These are phyloP conservation scores for Micromussa lordhowensis DNA, from an alignment of 92 coral and sea anemone species.

Conservation along the genomic window DNA sequence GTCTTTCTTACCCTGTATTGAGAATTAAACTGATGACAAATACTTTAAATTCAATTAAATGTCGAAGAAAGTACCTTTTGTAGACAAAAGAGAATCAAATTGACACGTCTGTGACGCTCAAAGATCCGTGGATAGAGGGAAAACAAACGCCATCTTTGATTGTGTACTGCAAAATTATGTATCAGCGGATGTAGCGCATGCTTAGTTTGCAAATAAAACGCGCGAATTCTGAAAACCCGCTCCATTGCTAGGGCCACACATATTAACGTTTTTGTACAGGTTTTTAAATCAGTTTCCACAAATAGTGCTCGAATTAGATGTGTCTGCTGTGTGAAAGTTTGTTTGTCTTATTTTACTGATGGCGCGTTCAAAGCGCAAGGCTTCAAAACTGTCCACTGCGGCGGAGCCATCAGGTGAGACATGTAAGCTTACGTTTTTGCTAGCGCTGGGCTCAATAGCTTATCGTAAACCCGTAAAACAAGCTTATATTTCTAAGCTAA, in stretches of 20 bases:
- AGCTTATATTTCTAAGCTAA: too few species aligned
- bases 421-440: neutral
- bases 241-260: neutral
- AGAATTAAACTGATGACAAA: neutral
- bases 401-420: constrained; percentile 35
- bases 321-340: neutral
- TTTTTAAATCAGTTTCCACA: neutral
- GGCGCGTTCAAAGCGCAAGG: constrained; percentile 80
- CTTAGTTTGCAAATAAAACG: neutral
- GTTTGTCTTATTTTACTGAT: constrained; percentile 26
- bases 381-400: neutral
- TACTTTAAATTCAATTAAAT: neutral
- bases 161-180: constrained; percentile 1
- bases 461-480: too few species aligned
- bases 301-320: neutral
- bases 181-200: constrained; percentile 37
- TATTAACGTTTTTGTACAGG: neutral
- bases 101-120: neutral
- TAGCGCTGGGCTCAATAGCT: too few species aligned
- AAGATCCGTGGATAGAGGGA: too few species aligned
- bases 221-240: constrained; percentile 10
- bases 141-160: constrained; percentile 43
- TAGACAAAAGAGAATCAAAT: neutral
- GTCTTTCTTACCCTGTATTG: neutral
- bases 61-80: neutral